phyloP scores from a whole-genome alignment of 2,797 vertebrate species.

The Lutjanus campechanus region DNA sequence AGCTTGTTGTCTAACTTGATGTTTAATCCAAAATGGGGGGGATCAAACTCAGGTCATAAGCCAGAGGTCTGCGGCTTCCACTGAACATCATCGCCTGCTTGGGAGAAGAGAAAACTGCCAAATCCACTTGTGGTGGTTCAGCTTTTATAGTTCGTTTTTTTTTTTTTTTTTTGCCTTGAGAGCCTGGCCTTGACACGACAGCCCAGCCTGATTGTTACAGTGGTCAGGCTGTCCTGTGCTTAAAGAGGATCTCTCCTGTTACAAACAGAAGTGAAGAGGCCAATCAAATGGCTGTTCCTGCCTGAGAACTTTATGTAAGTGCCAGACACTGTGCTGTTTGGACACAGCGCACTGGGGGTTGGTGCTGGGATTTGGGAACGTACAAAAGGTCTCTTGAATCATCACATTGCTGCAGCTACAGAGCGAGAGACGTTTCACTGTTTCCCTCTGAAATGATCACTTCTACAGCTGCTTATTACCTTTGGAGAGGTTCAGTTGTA shows the following conservation, averaged over 20 bases:
- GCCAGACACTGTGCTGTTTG: constrained; percentile 70
- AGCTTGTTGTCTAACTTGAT: constrained; percentile 20
- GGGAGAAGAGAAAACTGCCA: constrained; percentile 17
- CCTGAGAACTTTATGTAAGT: constrained; percentile 69
- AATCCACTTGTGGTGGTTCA: constrained; percentile 33
- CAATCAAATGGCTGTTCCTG: constrained; percentile 66
- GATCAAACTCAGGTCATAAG: constrained; percentile 38
- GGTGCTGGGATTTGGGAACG: constrained; percentile 71
- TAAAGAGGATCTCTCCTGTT: constrained; percentile 61
- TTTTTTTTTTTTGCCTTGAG: constrained; percentile 37
- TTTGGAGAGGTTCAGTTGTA: constrained; percentile 46
- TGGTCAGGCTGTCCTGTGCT: constrained; percentile 70
- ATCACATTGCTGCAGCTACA: constrained; percentile 63
- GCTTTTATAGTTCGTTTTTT: constrained; percentile 23
- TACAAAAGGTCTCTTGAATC: constrained; percentile 80
- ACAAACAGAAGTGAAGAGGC: constrained; percentile 68
- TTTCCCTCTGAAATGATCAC: constrained; percentile 34
- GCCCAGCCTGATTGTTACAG: constrained; percentile 39
- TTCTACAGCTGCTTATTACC: constrained; percentile 48
- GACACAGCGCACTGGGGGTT: constrained; percentile 54
- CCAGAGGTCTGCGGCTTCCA: constrained; percentile 18
- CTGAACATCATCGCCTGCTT: constrained; percentile 41
- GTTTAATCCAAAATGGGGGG: constrained; percentile 16
- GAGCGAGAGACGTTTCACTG: constrained; percentile 39
- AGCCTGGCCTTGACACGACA: constrained; percentile 61